phyloP scores from a whole-genome alignment of 2,113 vertebrate species.

The Carettochelys insculpta region DNA sequence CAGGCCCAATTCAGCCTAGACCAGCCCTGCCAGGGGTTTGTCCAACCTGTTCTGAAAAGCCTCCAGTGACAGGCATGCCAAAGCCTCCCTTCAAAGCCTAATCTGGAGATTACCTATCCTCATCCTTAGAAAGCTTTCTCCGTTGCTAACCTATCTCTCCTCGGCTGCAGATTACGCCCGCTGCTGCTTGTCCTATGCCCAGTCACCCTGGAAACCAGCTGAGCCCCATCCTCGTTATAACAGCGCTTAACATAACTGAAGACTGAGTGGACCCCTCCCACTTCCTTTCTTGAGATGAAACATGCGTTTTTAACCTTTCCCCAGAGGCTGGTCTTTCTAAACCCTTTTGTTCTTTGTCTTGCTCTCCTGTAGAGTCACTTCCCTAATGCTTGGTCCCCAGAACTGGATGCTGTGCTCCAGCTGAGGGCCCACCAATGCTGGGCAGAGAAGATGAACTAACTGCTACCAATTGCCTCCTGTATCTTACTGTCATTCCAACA shows the following conservation, averaged over 20 bases:
- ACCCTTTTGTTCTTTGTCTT: background rate
- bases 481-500: background rate
- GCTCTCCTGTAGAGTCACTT: background rate
- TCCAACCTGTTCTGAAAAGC: background rate
- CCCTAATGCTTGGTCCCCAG: background rate
- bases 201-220: background rate
- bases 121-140: background rate
- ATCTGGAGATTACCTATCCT: background rate
- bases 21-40: background rate
- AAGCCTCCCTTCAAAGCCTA: background rate
- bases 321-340: background rate
- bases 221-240: background rate
- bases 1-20: background rate
- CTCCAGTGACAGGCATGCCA: background rate
- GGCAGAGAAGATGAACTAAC: background rate
- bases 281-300: background rate
- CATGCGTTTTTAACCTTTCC: background rate
- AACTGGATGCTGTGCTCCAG: background rate
- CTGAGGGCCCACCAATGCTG: background rate
- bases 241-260: background rate
- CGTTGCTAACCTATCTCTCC: background rate
- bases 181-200: background rate
- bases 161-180: background rate
- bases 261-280: background rate
- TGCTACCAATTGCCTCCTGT: background rate